A percentile compares a stretch with the other conserved stretches of the same genome.
phyloP scores from a whole-genome alignment of 2,113 vertebrate species.

The Podiceps cristatus region DNA sequence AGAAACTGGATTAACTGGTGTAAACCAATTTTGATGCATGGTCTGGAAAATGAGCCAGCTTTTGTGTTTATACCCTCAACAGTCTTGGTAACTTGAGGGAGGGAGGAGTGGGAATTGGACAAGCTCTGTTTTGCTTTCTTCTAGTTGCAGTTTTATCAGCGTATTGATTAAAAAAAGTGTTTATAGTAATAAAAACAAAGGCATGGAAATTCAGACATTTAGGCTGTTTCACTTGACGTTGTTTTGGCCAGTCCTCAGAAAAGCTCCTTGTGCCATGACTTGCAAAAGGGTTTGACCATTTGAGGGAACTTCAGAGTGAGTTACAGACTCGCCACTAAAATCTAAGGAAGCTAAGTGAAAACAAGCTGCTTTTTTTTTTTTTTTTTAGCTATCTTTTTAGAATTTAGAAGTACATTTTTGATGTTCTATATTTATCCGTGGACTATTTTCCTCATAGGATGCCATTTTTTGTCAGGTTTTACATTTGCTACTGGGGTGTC shows the following conservation, averaged over 20 bases:
- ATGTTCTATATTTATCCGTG: fast-evolving
- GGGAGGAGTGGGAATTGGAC: neutral
- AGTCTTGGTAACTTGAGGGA: neutral
- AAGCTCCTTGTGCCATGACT: neutral
- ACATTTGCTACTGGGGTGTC: neutral
- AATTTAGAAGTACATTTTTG: neutral
- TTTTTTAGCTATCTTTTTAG: neutral
- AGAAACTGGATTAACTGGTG: constrained; percentile 34
- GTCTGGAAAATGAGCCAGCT: neutral
- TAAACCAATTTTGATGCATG: neutral
- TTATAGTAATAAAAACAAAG: neutral
- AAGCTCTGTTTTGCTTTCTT: neutral
- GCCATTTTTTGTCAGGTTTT: neutral
- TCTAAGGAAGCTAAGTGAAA: neutral
- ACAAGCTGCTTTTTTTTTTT: neutral
- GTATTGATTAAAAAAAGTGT: neutral
- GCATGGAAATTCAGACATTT: neutral
- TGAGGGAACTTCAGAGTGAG: neutral
- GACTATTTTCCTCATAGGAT: neutral
- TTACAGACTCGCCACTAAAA: neutral
- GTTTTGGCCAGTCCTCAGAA: neutral
- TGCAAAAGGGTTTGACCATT: neutral
- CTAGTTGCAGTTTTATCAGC: neutral
- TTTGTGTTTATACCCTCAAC: neutral
- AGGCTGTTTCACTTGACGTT: neutral